Evolutionary conservation across 2,888 invertebrate species (phyloP), one percentile per base, ranked within the genome.

Genomic region (Lumbricus terrestris): DNA sequence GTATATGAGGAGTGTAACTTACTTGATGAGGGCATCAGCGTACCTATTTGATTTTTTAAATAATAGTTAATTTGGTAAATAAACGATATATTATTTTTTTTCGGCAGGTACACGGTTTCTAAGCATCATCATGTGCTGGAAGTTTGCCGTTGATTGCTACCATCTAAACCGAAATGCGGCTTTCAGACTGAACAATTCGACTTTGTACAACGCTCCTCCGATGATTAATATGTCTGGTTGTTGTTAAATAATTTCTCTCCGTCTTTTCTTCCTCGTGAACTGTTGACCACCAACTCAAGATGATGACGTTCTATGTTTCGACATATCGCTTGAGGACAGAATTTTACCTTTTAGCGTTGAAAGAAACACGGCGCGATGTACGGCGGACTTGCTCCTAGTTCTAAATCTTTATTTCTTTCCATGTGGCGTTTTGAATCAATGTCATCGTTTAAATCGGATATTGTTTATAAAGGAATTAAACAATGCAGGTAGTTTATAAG

Each of bases 101-200:
- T 88, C 37, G 40, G 40, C 40, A 90, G 90, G 90, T 90, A 40
- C 90, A 90, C 82, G 90, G 90, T 29, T 90, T 90, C 88, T 90
- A 82, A 90, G 89, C 40, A 34, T 37, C 40, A 34, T 37, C 83
- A 69, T 6, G n/a, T 13, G n/a, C n/a, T 0, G 29, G 69, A 69
- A 69, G 29, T 54, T 3, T 69, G 69, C 69, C 4, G 69, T 69
- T 69, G 69, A 69, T n/a, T 13, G 69, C 69, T n/a, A 69, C 69
- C 69, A 69, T 29, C 69, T 69, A 8, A 69, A n/a, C 69, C n/a
- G 69, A 69, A 69, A 16, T 69, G 69, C 69, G 13, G n/a, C 69
- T n/a, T n/a, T 69, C n/a, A n/a, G 69, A 69, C 69, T 69, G 69
- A 69, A 69, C 69, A 69, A 6, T 69, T 69, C 8, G 11, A 69